Percentiles rank a stretch among this genome's conserved stretches.
Evolutionary conservation across 2,888 invertebrate genomes (phyloP).

Genomic region (Cheilosia vernalis): DNA sequence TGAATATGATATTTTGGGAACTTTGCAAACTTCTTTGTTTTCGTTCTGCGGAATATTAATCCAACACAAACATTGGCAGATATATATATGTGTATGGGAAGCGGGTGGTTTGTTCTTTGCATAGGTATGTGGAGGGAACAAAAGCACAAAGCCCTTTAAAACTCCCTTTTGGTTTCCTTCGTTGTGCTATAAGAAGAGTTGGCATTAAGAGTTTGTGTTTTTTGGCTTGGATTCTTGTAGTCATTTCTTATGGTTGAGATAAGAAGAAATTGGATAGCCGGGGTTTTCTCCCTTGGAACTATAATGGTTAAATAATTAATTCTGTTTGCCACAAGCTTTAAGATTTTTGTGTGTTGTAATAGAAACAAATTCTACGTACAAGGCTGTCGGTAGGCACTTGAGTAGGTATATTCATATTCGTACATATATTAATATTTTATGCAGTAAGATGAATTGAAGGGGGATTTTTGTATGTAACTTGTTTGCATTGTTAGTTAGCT

Average conservation of each 20-base stretch:
- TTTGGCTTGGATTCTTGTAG: conserved; percentile 21
- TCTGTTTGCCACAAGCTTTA: conserved; percentile 12
- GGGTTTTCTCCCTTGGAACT: conserved; percentile 13
- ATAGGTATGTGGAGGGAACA: conserved; percentile 8
- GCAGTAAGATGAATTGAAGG: no score
- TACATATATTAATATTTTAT: no score
- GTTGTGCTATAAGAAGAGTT: not conserved
- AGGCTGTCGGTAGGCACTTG: not conserved
- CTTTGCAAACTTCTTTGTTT: conserved; percentile 30
- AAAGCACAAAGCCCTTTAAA: conserved; percentile 34
- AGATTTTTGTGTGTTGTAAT: not conserved
- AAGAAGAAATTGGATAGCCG: conserved; percentile 19
- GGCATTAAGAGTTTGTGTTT: conserved; percentile 24
- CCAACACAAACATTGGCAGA: conserved; percentile 22
- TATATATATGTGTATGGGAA: not conserved
- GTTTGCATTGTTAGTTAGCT: no score
- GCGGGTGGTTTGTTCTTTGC: not conserved
- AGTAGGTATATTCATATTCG: not conserved
- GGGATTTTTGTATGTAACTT: no score
- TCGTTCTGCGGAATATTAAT: conserved; percentile 38
- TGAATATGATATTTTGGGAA: conserved; percentile 37
- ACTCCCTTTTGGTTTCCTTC: conserved; percentile 29
- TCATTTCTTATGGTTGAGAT: conserved; percentile 26
- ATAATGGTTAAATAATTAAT: conserved; percentile 34
- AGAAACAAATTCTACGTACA: not conserved